phyloP scores from a whole-genome alignment of 1,140 invertebrate species.

The Stenopsyche tienmushanensis region DNA sequence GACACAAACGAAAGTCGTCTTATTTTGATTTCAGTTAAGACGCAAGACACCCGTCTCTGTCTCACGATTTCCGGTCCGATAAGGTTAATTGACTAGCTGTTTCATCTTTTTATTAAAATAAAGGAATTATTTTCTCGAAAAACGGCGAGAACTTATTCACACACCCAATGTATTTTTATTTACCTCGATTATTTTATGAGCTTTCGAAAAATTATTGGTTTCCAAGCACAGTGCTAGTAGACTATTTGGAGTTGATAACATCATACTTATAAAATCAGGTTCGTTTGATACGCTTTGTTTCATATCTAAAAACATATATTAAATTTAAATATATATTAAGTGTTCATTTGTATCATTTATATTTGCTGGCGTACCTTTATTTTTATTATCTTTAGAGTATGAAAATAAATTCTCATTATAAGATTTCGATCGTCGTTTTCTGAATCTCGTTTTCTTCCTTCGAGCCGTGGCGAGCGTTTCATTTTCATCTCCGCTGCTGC shows the following conservation, averaged over 20 bases:
- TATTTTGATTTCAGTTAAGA: too few relatives aligned
- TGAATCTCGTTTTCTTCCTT: slow-evolving; percentile 49
- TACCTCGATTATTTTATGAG: slow-evolving; percentile 55
- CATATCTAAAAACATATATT: slow-evolving; percentile 13
- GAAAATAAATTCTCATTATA: slow-evolving; percentile 49
- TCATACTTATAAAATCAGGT: slow-evolving; percentile 54
- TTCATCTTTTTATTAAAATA: too few relatives aligned
- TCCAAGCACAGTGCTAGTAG: slow-evolving; percentile 52
- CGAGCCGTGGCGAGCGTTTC: slow-evolving; percentile 44
- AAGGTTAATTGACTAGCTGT: too few relatives aligned
- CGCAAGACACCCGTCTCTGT: too few relatives aligned
- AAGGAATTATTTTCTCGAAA: too few relatives aligned
- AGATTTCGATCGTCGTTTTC: slow-evolving; percentile 47
- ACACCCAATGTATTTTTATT: slow-evolving; percentile 34
- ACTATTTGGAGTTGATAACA: slow-evolving; percentile 53
- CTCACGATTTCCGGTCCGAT: too few relatives aligned
- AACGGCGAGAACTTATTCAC: too few relatives aligned
- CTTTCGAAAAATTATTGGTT: slow-evolving; percentile 53
- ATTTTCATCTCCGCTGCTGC: slow-evolving; percentile 51
- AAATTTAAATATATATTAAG: slow-evolving; percentile 15
- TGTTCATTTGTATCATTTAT: background rate
- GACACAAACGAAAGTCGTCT: too few relatives aligned
- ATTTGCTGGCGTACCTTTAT: background rate
- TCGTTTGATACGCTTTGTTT: slow-evolving; percentile 44
- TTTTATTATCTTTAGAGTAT: slow-evolving; percentile 42